A percentile compares a stretch with the other conserved stretches of the same genome.
These are phyloP conservation scores for Peromyscus melanophrys DNA, from an alignment of 2,797 vertebrate species.

Conservation along the genomic window DNA sequence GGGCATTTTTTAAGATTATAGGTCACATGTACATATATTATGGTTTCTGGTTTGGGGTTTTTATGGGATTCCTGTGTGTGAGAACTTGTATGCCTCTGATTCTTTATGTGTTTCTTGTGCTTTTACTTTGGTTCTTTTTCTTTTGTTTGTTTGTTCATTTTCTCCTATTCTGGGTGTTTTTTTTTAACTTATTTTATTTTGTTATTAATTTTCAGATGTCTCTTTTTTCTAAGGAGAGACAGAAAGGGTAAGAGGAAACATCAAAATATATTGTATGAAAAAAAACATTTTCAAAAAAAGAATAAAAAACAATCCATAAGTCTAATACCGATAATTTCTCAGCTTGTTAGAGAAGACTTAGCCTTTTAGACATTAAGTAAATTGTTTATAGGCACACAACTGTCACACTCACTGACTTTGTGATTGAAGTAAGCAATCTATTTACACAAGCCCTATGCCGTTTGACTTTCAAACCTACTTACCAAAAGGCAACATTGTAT, in stretches of 20 bases:
- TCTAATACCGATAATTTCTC: background rate
- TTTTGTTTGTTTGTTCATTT: background rate
- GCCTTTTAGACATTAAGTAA: conserved; percentile 38
- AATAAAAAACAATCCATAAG: background rate
- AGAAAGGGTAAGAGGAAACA: background rate
- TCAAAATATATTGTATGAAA: background rate
- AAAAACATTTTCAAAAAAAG: background rate
- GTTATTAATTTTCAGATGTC: background rate
- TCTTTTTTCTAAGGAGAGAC: background rate
- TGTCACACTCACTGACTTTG: too few species aligned
- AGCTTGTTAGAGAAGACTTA: background rate
- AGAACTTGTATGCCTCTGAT: background rate
- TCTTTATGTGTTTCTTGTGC: background rate
- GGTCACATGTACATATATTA: background rate
- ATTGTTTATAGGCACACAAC: background rate
- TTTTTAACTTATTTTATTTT: background rate
- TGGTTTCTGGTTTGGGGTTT: background rate
- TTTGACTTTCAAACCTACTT: conserved; percentile 1
- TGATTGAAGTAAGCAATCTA: too few species aligned
- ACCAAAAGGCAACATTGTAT: conserved; percentile 3
- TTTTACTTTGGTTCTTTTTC: background rate
- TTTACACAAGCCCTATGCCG: conserved; percentile 31
- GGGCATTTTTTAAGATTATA: too few species aligned
- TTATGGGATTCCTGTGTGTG: background rate
- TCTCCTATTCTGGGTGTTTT: background rate